Conservation (phyloP, 2,797 vertebrate genomes). For the Darevskia nairensis region DNA sequence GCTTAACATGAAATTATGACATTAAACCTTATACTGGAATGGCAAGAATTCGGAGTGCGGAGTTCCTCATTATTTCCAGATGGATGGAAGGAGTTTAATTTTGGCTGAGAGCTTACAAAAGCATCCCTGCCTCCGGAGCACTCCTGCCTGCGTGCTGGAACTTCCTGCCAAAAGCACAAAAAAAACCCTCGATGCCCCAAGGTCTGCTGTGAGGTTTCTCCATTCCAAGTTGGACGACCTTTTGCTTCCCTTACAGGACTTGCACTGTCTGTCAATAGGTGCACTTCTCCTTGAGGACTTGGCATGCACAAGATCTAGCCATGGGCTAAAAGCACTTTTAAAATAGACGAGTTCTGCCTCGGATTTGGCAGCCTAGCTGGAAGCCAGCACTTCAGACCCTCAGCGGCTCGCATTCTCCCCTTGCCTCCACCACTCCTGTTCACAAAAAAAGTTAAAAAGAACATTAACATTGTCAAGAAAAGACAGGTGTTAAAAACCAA, state of each 20-base stretch:
- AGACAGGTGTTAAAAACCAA: background rate
- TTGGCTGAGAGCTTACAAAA: constrained; percentile 36
- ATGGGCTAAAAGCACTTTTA: background rate
- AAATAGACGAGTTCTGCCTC: background rate
- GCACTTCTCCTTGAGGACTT: background rate
- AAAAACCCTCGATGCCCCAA: background rate
- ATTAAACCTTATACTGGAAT: constrained; percentile 36
- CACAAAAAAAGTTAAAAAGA: background rate
- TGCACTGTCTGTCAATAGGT: background rate
- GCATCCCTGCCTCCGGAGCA: constrained; percentile 5
- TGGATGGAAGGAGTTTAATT: constrained; percentile 40
- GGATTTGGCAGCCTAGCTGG: background rate
- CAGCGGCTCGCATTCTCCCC: too few relatives aligned
- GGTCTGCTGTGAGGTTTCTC: background rate
- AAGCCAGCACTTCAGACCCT: background rate
- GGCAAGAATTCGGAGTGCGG: constrained; percentile 29
- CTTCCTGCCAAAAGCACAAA: background rate
- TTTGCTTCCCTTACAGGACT: background rate
- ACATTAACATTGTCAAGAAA: background rate
- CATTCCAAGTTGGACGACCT: background rate
- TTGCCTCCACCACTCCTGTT: background rate
- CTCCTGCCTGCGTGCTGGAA: background rate
- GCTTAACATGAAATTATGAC: constrained; percentile 40
- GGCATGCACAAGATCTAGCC: background rate
- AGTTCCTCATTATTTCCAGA: constrained; percentile 54